phyloP scores from a whole-genome alignment of 2,888 invertebrate species.

The Dasypogon diadema region DNA sequence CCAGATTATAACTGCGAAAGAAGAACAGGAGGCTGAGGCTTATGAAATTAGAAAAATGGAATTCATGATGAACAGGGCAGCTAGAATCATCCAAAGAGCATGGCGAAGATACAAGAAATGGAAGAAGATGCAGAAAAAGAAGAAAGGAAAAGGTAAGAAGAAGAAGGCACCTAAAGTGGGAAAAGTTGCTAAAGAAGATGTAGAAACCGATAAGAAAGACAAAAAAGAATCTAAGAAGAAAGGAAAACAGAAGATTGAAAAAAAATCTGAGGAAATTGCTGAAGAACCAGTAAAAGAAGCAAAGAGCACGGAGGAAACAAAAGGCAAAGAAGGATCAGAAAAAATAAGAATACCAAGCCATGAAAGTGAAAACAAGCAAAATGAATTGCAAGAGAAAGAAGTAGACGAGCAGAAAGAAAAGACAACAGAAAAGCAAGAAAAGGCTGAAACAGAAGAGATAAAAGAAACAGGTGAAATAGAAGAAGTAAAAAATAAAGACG shows the following conservation, averaged over 20 bases:
- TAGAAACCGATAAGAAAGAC: neutral
- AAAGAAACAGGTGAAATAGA: too few species aligned
- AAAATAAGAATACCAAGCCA: neutral
- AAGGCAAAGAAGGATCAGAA: neutral
- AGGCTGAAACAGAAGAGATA: too few species aligned
- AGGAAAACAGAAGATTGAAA: neutral
- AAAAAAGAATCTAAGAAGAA: neutral
- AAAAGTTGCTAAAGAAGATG: neutral
- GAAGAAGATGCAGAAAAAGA: neutral
- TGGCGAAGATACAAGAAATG: conserved; percentile 59
- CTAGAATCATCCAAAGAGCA: conserved; percentile 62
- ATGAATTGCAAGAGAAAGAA: neutral
- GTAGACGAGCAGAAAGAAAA: neutral
- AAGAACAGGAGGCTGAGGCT: conserved; percentile 61
- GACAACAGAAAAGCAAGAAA: too few species aligned
- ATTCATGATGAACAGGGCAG: conserved; percentile 65
- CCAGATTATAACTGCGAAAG: conserved; percentile 58
- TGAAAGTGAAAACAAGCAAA: neutral
- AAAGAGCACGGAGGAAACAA: neutral
- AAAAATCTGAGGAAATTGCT: neutral
- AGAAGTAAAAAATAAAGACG: too few species aligned
- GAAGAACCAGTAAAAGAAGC: neutral
- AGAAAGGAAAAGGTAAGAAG: neutral
- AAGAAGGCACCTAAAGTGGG: neutral
- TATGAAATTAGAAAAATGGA: too few species aligned